Percentiles rank a stretch among this genome's conserved stretches.
phyloP scores from a whole-genome alignment of 37 sponge, comb jelly and placozoan species.

The Aplysina aerophoba region DNA sequence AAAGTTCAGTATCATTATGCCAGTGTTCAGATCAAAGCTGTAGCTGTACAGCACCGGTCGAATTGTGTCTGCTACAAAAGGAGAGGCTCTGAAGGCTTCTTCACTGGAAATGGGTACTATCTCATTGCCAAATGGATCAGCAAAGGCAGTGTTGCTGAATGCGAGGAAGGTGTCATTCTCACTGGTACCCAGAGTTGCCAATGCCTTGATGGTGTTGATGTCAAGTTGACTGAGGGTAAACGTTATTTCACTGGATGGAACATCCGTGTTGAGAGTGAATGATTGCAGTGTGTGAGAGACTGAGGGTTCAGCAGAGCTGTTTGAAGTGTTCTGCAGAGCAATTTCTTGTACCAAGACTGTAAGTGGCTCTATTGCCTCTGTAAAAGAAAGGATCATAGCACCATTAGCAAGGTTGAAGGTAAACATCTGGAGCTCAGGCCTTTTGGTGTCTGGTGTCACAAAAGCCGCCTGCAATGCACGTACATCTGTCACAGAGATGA shows the following conservation, averaged over 20 bases:
- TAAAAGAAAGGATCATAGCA: constrained; percentile 60
- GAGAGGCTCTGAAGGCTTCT: constrained; percentile 67
- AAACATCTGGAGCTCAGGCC: constrained; percentile 63
- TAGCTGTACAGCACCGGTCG: constrained; percentile 62
- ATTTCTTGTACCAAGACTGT: constrained; percentile 47
- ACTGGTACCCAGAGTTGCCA: constrained; percentile 66
- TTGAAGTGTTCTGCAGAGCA: constrained; percentile 67
- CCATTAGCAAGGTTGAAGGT: constrained; percentile 75
- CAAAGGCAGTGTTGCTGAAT: constrained; percentile 56
- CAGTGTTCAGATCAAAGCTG: constrained; percentile 71
- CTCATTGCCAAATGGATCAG: constrained; percentile 60
- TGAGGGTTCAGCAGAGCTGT: constrained; percentile 22
- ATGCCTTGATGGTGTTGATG: constrained; percentile 79
- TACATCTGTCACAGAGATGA: constrained; percentile 65
- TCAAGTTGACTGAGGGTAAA: constrained; percentile 58
- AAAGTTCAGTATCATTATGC: constrained; percentile 72
- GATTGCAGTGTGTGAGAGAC: background rate
- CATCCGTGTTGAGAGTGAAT: background rate
- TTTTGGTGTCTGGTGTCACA: constrained; percentile 53
- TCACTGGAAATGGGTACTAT: constrained; percentile 54
- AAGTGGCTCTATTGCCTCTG: constrained; percentile 75
- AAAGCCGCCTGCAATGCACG: constrained; percentile 44
- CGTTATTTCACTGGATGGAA: constrained; percentile 32
- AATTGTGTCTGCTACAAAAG: constrained; percentile 51
- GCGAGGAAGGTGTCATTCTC: constrained; percentile 69